A percentile compares a stretch with the other conserved stretches of the same genome.
Conservation (phyloP, 1,140 invertebrate species). For the Geopemphigus sp. region DNA sequence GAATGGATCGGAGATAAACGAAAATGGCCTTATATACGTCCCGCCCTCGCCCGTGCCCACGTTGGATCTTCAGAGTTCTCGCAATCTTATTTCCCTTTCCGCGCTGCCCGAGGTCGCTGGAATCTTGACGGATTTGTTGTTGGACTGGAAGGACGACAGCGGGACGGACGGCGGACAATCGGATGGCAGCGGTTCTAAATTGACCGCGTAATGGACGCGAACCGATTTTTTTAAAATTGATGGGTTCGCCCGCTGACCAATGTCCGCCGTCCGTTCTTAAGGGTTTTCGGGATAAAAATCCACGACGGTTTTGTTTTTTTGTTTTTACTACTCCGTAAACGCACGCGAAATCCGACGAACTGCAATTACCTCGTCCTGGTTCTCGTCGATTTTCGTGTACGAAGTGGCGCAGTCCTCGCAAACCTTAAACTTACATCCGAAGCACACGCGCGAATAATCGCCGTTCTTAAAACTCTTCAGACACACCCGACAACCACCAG, state of each 20-base stretch:
- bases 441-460: slow-evolving; percentile 78
- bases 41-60: not conserved
- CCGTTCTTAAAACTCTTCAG: slow-evolving; percentile 81
- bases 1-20: slow-evolving; percentile 40
- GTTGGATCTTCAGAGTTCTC: not conserved
- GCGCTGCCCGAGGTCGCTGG: not conserved
- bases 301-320: not conserved
- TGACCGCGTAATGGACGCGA: slow-evolving; percentile 40
- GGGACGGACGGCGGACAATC: not conserved
- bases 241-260: not conserved
- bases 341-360: not conserved
- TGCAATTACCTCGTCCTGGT: slow-evolving; percentile 70
- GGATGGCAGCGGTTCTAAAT: slow-evolving; percentile 10
- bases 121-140: slow-evolving; percentile 45
- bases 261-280: not conserved
- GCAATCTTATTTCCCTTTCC: slow-evolving; percentile 3
- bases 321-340: not conserved
- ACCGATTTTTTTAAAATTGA: slow-evolving; percentile 44
- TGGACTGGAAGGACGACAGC: slow-evolving; percentile 1
- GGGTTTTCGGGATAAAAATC: slow-evolving; percentile 5
- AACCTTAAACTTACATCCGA: slow-evolving; percentile 81
- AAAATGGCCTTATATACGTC: slow-evolving; percentile 38
- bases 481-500: slow-evolving; percentile 79
- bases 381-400: slow-evolving; percentile 78
- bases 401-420: slow-evolving; percentile 84